Conservation (phyloP, 2,113 vertebrate genomes). For the Ictidomys tridecemlineatus region DNA sequence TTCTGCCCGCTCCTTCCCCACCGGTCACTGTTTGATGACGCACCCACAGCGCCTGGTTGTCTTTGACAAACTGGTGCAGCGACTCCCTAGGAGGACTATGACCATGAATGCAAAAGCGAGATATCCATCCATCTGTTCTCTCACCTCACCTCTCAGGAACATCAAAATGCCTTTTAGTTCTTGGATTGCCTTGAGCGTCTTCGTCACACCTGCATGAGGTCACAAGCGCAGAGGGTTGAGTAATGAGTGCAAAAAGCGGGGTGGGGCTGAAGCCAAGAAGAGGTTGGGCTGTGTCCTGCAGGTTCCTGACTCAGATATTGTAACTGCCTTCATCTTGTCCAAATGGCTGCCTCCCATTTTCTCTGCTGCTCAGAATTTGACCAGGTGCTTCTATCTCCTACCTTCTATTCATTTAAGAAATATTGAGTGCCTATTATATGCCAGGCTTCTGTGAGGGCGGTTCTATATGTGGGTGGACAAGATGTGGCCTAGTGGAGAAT, state of each 20-base stretch:
- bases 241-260: background rate
- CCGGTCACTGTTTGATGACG: background rate
- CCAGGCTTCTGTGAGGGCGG: background rate
- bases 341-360: background rate
- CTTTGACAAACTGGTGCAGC: rapidly evolving
- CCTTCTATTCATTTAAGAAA: slow-evolving; percentile 26
- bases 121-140: rapidly evolving
- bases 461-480: background rate
- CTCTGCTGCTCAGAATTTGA: background rate
- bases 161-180: background rate
- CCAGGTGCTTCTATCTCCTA: slow-evolving; percentile 46
- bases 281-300: background rate
- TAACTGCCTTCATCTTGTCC: background rate
- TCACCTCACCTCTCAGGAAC: background rate
- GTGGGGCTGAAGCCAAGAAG: background rate
- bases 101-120: background rate
- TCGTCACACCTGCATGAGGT: slow-evolving; percentile 38
- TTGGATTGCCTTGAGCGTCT: background rate
- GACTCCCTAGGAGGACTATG: rapidly evolving
- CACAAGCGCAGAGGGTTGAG: background rate
- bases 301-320: background rate
- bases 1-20: rapidly evolving
- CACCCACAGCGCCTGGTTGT: rapidly evolving
- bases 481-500: background rate
- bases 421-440: background rate